These are phyloP conservation scores for Euleptes europaea DNA, from an alignment of 2,113 vertebrate species.

Conservation along the genomic window DNA sequence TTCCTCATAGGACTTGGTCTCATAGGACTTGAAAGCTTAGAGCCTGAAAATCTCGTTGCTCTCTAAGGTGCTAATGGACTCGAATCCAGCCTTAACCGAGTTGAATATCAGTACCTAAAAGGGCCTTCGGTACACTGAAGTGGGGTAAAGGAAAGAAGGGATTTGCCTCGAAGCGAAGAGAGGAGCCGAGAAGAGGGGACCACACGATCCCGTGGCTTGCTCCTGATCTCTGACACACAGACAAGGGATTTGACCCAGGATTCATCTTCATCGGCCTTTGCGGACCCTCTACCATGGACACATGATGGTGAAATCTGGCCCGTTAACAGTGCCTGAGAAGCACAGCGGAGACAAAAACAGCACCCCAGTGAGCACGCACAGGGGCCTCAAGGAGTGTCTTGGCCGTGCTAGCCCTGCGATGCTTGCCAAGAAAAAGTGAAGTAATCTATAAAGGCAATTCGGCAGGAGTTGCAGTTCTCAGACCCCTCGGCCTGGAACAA, in stretches of 20 bases:
- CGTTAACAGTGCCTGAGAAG: neutral
- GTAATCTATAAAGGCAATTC: no score
- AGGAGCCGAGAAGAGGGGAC: neutral
- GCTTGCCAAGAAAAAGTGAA: neutral
- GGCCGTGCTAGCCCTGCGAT: neutral
- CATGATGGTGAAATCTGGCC: neutral
- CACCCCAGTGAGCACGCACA: neutral
- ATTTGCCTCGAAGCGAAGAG: neutral
- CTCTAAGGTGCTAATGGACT: no score
- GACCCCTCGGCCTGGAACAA: neutral
- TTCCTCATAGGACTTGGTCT: no score
- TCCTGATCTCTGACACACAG: neutral
- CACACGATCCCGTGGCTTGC: no score
- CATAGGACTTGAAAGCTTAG: no score
- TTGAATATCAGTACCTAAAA: no score
- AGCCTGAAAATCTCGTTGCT: no score
- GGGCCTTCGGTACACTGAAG: neutral
- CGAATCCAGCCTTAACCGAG: no score
- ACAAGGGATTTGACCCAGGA: neutral
- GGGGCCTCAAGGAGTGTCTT: neutral
- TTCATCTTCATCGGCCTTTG: neutral
- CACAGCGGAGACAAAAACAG: neutral
- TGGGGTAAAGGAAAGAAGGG: no score
- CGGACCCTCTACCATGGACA: neutral
- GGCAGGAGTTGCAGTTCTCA: neutral